Percentiles rank a stretch among this genome's conserved stretches.
These are phyloP conservation scores for Callopanchax toddi DNA, from an alignment of 2,113 vertebrate species.

Conservation along the genomic window DNA sequence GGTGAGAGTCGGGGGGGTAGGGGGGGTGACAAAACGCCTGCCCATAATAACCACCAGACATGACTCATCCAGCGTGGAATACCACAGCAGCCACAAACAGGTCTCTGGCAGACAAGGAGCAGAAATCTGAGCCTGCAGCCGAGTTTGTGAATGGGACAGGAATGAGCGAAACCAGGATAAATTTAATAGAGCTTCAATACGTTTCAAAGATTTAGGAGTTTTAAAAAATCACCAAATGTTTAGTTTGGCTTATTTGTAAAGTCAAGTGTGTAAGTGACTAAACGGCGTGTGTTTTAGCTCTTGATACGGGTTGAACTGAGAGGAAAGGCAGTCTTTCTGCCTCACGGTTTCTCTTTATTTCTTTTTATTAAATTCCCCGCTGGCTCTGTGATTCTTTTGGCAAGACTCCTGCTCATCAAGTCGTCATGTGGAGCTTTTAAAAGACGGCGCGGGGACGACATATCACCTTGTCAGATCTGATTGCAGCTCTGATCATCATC, in stretches of 20 bases:
- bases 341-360: constrained; percentile 14
- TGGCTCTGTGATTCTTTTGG: constrained; percentile 50
- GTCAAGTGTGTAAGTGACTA: constrained; percentile 50
- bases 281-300: constrained; percentile 44
- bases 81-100: constrained; percentile 78
- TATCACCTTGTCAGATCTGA: constrained; percentile 75
- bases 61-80: constrained; percentile 80
- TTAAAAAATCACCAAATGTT: constrained; percentile 63
- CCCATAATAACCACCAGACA: constrained; percentile 79
- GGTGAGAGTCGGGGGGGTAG: constrained; percentile 37
- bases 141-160: constrained; percentile 77
- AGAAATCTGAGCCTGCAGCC: constrained; percentile 70
- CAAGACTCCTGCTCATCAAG: constrained; percentile 52
- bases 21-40: constrained; percentile 49
- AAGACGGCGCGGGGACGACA: constrained; percentile 69
- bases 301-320: constrained; percentile 33
- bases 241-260: constrained; percentile 60
- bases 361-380: constrained; percentile 32
- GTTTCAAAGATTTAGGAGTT: constrained; percentile 64
- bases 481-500: constrained; percentile 67
- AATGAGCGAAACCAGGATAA: constrained; percentile 70
- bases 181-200: constrained; percentile 63
- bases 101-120: constrained; percentile 74
- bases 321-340: constrained; percentile 14
- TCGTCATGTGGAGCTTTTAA: constrained; percentile 53